Evolutionary conservation across 92 coral and sea anemone genomes (phyloP), one percentile per base, ranked within the genome.

Genomic region (Blastomussa wellsi): DNA sequence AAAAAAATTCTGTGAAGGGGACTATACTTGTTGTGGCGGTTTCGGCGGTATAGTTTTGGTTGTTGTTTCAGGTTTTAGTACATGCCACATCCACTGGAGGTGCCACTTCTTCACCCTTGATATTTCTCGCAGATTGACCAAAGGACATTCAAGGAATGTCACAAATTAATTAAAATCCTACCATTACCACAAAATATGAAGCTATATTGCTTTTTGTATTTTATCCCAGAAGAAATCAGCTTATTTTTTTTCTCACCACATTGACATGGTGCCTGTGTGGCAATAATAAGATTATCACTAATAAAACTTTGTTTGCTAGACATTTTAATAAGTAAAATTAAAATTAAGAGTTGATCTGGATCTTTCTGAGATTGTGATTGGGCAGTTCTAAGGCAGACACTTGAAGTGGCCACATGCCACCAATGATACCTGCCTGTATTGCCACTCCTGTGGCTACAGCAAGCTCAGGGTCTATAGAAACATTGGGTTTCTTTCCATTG

Each of bases 321-420:
- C 9, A 20, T 57, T 32, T 20, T 24, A 8, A 55, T 29, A 22
- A 28, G 19, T 44, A 44, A 44, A 22, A 35, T 12, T 28, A 28
- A 48, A 75, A 57, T 81, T 81, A 83, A 55, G 86, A 73, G 1
- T 72, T 67, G 38, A 83, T 73, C 42, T 92, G 90, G 26, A 96
- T 92, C 85, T 96, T 96, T 77, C 83, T 90, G 19, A 96, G 80
- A 66, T 92, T 81, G 79, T 92, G 92, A 78, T 93, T 94, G 31
- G 88, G 77, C 28, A 96, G 88, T 89, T 96, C 99, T 76, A 96
- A 86, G 3, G 99, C 99, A 12, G 99, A 94, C n/a, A 96, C 99
- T 71, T 96, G 99, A 8, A 96, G 92, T 1, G 99, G 99, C 99
- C 99, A 96, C 98, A 93, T 95, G 20, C 99, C 99, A 22, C 99